Conservation (phyloP, 1,140 invertebrate species). For the Drosophila murphyi region DNA sequence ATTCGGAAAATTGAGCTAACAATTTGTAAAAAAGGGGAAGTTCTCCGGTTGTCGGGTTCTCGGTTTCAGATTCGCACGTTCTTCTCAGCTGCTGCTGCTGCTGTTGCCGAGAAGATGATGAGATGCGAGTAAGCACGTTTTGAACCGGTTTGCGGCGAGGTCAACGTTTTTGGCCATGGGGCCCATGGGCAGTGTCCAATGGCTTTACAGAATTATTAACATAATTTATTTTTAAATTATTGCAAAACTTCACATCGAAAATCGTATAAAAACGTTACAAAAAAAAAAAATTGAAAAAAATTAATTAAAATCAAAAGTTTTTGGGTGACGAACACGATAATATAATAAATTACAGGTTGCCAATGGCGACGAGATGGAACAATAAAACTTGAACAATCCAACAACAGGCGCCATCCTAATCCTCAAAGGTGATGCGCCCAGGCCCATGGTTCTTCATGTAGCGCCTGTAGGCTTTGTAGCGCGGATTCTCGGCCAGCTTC, state of each 20-base stretch:
- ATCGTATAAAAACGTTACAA: constrained; percentile 33
- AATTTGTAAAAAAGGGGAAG: constrained; percentile 22
- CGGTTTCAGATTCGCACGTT: constrained; percentile 1
- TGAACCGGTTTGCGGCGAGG: constrained; percentile 70
- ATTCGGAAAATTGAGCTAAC: constrained; percentile 69
- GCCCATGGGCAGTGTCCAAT: constrained; percentile 14
- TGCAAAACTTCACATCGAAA: constrained; percentile 31
- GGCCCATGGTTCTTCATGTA: constrained; percentile 93
- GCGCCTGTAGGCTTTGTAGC: constrained; percentile 91
- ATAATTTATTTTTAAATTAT: constrained; percentile 59
- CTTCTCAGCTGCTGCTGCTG: constrained; percentile 23
- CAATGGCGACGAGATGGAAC: constrained; percentile 48
- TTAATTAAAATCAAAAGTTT: constrained; percentile 12
- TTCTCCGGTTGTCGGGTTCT: not conserved
- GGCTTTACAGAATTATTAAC: constrained; percentile 49
- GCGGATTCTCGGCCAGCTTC: constrained; percentile 90
- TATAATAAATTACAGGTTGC: constrained; percentile 38
- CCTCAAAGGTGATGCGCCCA: constrained; percentile 92
- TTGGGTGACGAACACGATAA: constrained; percentile 2
- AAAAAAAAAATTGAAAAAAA: not conserved
- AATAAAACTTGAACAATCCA: constrained; percentile 69
- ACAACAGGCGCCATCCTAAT: constrained; percentile 74
- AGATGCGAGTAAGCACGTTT: constrained; percentile 64
- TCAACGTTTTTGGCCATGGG: constrained; percentile 66
- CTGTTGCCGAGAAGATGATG: constrained; percentile 20